phyloP scores from a whole-genome alignment of 2,888 invertebrate genomes.

The Sphaeridia pumilis region DNA sequence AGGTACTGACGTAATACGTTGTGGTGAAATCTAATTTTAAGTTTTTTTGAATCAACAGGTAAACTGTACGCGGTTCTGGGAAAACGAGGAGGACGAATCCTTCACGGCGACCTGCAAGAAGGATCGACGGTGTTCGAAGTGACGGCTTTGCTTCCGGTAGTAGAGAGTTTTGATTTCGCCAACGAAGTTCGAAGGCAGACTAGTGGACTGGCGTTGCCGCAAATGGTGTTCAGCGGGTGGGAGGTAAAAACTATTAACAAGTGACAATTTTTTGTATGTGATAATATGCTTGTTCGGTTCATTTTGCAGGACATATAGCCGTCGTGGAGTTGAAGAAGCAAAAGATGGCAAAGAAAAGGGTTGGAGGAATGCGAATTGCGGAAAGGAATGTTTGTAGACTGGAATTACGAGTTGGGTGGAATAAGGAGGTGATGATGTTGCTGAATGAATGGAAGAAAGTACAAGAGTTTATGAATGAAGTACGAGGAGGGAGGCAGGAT shows the following conservation, averaged over 20 bases:
- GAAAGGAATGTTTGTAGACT: too few species aligned
- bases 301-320: not conserved
- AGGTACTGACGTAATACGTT: too few species aligned
- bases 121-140: conserved; percentile 81
- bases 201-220: conserved; percentile 90
- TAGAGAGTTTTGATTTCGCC: conserved; percentile 92
- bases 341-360: too few species aligned
- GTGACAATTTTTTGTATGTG: too few species aligned
- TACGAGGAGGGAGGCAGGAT: not conserved
- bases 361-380: too few species aligned
- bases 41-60: conserved; percentile 45
- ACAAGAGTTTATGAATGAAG: too few species aligned
- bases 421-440: not conserved
- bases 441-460: not conserved
- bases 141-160: conserved; percentile 79
- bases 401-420: not conserved
- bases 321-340: too few species aligned
- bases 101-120: conserved; percentile 80
- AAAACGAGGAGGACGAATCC: conserved; percentile 71
- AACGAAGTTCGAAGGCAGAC: conserved; percentile 89
- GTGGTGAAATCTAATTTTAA: not conserved
- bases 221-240: conserved; percentile 94
- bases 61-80: conserved; percentile 83
- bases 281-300: not conserved
- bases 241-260: conserved; percentile 60